phyloP scores from a whole-genome alignment of 2,888 invertebrate genomes.

The Rugalucina vietnamica region DNA sequence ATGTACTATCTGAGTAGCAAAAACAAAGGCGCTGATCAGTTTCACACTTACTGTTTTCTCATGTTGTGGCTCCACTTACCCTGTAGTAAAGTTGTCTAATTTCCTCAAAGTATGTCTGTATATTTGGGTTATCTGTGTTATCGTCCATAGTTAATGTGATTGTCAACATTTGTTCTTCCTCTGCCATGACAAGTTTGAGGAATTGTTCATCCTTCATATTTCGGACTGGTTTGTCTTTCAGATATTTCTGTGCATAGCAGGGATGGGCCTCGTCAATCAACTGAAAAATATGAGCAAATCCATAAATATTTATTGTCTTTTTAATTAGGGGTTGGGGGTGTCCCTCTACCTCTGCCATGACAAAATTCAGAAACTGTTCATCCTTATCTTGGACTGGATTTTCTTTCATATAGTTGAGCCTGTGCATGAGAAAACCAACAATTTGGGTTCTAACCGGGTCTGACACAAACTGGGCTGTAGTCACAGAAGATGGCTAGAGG shows the following conservation, averaged over 20 bases:
- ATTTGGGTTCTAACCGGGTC: too few relatives aligned
- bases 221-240: constrained; percentile 95
- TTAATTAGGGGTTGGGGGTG: too few relatives aligned
- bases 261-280: constrained; percentile 98
- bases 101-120: constrained; percentile 91
- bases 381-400: constrained; percentile 95
- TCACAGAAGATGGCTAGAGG: too few relatives aligned
- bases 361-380: constrained; percentile 94
- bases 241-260: constrained; percentile 90
- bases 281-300: too few relatives aligned
- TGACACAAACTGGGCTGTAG: too few relatives aligned
- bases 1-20: too few relatives aligned
- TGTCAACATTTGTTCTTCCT: constrained; percentile 83
- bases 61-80: constrained; percentile 85
- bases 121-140: constrained; percentile 66
- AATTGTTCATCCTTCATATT: constrained; percentile 96
- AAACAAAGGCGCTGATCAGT: too few relatives aligned
- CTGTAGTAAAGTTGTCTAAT: constrained; percentile 93
- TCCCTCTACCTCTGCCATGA: constrained; percentile 83
- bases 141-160: constrained; percentile 80
- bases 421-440: too few relatives aligned
- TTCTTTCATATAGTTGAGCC: too few relatives aligned
- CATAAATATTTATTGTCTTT: too few relatives aligned
- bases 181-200: constrained; percentile 88
- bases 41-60: too few relatives aligned